A percentile compares a stretch with the other conserved stretches of the same genome.
Conservation (phyloP, 2,113 vertebrate genomes). For the Gambusia affinis region DNA sequence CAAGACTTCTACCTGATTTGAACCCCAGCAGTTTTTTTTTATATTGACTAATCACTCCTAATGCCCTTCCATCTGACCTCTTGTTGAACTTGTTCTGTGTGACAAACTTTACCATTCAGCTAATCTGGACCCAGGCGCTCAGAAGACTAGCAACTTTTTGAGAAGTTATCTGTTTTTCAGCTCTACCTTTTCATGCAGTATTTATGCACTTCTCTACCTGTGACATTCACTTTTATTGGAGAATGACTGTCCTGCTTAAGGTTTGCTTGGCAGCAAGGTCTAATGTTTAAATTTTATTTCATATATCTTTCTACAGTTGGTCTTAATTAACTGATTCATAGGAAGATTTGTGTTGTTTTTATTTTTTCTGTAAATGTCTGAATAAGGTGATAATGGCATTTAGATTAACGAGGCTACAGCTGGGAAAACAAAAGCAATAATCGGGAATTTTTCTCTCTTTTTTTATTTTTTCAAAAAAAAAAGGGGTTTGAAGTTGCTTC, state of each 20-base stretch:
- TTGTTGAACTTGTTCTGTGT: conserved; percentile 27
- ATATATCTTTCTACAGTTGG: background rate
- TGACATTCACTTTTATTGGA: conserved; percentile 18
- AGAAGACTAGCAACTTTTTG: conserved; percentile 21
- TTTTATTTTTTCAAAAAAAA: background rate
- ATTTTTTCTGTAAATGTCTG: conserved; percentile 6
- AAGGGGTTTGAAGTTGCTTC: conserved; percentile 1
- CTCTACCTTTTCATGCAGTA: conserved; percentile 50
- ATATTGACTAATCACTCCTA: conserved; percentile 40
- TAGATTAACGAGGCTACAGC: conserved; percentile 1
- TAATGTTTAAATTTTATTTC: conserved; percentile 1
- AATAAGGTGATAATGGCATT: conserved; percentile 10
- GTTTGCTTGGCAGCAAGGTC: conserved; percentile 9
- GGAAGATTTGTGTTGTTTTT: conserved; percentile 7
- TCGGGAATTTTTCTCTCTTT: background rate
- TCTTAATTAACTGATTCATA: conserved; percentile 13
- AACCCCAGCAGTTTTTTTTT: conserved; percentile 30
- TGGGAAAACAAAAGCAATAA: conserved; percentile 31
- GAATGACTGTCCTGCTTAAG: conserved; percentile 7
- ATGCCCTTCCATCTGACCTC: conserved; percentile 14
- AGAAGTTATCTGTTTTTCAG: conserved; percentile 17
- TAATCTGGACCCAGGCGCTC: conserved; percentile 20
- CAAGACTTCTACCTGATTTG: conserved; percentile 36
- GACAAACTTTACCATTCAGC: conserved; percentile 27
- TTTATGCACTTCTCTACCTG: conserved; percentile 57